phyloP scores from a whole-genome alignment of 2,113 vertebrate genomes.

The Chaetodon auriga region DNA sequence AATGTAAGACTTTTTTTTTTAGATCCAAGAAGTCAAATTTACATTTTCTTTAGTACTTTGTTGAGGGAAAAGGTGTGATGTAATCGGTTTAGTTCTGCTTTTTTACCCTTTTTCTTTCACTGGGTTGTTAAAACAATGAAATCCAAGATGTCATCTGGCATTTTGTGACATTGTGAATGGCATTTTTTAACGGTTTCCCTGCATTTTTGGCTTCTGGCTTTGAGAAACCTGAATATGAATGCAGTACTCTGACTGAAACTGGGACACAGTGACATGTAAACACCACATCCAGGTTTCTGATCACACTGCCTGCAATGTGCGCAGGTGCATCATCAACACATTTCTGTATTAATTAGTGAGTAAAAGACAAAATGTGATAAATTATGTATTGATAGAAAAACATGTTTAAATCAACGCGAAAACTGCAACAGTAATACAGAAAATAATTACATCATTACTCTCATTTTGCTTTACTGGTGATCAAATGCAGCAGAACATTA shows the following conservation, averaged over 20 bases:
- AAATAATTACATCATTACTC: background rate
- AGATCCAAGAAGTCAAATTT: background rate
- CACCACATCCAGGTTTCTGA: background rate
- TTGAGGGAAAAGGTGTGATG: background rate
- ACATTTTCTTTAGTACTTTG: background rate
- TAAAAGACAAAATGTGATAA: too few relatives aligned
- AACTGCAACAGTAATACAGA: background rate
- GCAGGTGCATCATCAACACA: background rate
- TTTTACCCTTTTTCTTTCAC: background rate
- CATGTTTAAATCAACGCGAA: background rate
- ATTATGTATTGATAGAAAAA: background rate
- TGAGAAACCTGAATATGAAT: background rate
- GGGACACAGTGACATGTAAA: background rate
- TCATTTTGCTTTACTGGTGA: background rate
- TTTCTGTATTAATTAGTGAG: background rate
- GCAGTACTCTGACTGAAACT: background rate
- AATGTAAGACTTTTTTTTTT: background rate
- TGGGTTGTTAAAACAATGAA: background rate
- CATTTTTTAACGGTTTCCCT: background rate
- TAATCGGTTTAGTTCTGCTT: background rate
- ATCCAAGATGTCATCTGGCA: background rate
- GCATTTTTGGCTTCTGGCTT: background rate
- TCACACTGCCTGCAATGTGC: background rate
- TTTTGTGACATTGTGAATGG: background rate
- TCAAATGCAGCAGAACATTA: conserved; percentile 4